Evolutionary conservation across 2,888 invertebrate genomes (phyloP).

Genomic region (Steromphala cineraria): DNA sequence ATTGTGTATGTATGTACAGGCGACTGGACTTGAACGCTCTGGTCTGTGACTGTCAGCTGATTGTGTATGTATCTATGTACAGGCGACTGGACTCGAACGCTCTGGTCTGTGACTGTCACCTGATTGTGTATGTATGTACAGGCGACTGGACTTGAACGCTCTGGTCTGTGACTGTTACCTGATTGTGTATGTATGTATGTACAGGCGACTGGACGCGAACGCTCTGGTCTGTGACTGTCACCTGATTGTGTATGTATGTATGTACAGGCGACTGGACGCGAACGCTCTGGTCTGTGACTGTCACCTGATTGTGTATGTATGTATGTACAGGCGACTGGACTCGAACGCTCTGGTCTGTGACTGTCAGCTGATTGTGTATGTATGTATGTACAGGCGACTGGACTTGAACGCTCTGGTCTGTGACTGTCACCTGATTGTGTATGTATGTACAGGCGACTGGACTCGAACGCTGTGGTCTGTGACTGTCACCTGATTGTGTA

Average conservation of each 20-base stretch:
- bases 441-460: conserved; percentile 81
- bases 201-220: conserved; percentile 88
- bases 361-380: conserved; percentile 89
- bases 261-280: conserved; percentile 84
- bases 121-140: too few relatives aligned
- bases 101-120: conserved; percentile 90
- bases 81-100: conserved; percentile 90
- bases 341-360: conserved; percentile 93
- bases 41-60: conserved; percentile 90
- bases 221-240: conserved; percentile 92
- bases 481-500: conserved; percentile 91
- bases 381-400: too few relatives aligned
- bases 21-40: conserved; percentile 92
- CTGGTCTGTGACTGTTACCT: too few relatives aligned
- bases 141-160: too few relatives aligned
- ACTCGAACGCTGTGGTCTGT: conserved; percentile 91
- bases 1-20: conserved; percentile 79
- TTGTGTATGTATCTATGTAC: not conserved
- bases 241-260: conserved; percentile 84
- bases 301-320: conserved; percentile 78
- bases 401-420: too few relatives aligned
- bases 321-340: conserved; percentile 82
- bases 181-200: not conserved
- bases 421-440: too few relatives aligned
- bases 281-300: conserved; percentile 94